Evolutionary conservation across 2,888 invertebrate genomes (phyloP), one percentile per base, ranked within the genome.

Genomic region (Amphipyra berbera): DNA sequence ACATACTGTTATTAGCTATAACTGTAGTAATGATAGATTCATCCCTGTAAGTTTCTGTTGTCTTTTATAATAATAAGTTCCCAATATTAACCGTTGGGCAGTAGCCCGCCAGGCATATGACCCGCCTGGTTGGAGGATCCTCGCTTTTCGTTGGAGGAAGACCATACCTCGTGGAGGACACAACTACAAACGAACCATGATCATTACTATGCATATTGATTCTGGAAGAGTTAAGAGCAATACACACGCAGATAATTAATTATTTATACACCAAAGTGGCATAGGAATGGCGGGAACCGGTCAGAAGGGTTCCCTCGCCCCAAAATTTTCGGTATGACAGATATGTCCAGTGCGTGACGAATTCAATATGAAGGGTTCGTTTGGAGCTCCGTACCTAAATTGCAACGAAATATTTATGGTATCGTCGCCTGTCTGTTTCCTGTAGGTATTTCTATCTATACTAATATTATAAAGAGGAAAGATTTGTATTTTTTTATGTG

Each of bases 261-360:
- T 67, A 77, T 78, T 73, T 69, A 77, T 61, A 42, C 69, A 53
- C 46, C 15, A 78, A 78, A 78, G 65, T 78, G 68, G 59, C 45
- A 44, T 47, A 44, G 50, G 61, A 78, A 72, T 56, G 76, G 58
- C 71, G 47, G 57, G 15, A 30, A 21, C 52, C 45, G 66, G 61
- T 53, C 61, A 50, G 48, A 62, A 68, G 69, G 76, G 79, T 63
- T 61, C 52, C 37, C 50, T 63, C 54, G 55, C 60, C 79, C 79
- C 66, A 55, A 69, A 66, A 76, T 76, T 75, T 64, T 73, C 53
- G 61, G 61, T 68, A 66, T 76, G 79, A 78, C 75, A 76, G 71
- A 71, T 77, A 76, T 65, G 76, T 73, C 76, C 58, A 67, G 61
- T 59, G 69, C 69, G 79, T 77, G 73, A 78, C 72, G 73, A 68